Evolutionary conservation across 2,797 vertebrate genomes (phyloP).

Genomic region (Apodemus agrarius): DNA sequence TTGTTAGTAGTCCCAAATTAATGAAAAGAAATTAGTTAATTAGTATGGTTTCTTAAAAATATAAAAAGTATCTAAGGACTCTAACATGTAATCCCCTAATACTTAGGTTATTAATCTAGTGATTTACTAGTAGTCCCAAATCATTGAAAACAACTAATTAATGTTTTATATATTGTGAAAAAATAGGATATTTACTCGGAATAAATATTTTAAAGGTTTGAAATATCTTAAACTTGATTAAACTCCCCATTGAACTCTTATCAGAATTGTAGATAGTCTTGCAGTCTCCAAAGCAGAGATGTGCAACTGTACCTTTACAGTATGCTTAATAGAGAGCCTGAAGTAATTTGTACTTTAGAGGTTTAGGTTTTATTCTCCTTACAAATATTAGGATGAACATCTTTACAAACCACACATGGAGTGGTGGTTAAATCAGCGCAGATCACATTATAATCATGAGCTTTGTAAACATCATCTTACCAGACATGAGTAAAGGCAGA

Average conservation of each 20-base stretch:
- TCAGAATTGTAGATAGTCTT: not conserved
- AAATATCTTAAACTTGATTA: constrained; percentile 4
- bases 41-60: constrained; percentile 38
- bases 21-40: constrained; percentile 25
- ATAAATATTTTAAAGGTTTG: not conserved
- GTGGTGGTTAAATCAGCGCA: not conserved
- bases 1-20: not conserved
- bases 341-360: not conserved
- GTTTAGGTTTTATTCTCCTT: not conserved
- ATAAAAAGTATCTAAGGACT: not conserved
- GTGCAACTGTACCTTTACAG: not conserved
- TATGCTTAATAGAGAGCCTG: constrained; percentile 27
- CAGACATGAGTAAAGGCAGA: not conserved
- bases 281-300: not conserved
- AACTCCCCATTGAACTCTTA: constrained; percentile 12
- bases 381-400: not conserved
- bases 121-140: not conserved
- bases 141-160: constrained; percentile 47
- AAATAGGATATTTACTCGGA: not conserved
- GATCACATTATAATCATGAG: not conserved
- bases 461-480: constrained; percentile 27
- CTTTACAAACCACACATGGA: constrained; percentile 11
- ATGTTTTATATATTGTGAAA: constrained; percentile 39
- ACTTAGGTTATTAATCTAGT: not conserved
- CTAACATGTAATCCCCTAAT: not conserved